phyloP scores from a whole-genome alignment of 1,140 invertebrate genomes.

The Caerostris extrusa region DNA sequence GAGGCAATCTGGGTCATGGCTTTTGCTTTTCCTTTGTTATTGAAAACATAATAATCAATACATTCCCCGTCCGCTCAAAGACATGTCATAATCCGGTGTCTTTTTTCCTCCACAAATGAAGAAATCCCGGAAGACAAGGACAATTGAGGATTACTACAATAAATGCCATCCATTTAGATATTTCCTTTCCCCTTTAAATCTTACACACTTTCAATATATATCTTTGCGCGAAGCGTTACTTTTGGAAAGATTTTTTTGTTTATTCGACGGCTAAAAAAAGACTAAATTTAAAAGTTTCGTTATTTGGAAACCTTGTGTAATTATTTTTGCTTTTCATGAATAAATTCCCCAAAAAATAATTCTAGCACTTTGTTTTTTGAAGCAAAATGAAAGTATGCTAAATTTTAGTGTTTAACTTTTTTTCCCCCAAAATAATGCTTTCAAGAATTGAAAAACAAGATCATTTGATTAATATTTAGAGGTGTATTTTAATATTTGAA shows the following conservation, averaged over 20 bases:
- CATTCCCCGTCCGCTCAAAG: constrained; percentile 61
- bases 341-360: background rate
- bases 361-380: background rate
- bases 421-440: too few relatives aligned
- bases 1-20: constrained; percentile 69
- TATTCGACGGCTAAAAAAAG: background rate
- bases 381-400: background rate
- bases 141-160: constrained; percentile 75
- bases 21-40: constrained; percentile 68
- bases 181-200: constrained; percentile 40
- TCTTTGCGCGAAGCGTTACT: constrained; percentile 7
- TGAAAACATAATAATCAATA: constrained; percentile 75
- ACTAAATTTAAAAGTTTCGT: background rate
- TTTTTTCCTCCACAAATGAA: constrained; percentile 56
- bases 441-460: too few relatives aligned
- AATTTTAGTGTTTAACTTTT: too few relatives aligned
- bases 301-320: background rate
- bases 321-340: constrained; percentile 2
- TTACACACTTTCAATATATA: constrained; percentile 15
- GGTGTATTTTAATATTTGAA: too few relatives aligned
- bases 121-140: constrained; percentile 44
- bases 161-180: constrained; percentile 68
- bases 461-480: too few relatives aligned
- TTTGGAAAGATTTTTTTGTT: background rate
- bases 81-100: constrained; percentile 68